Percentiles rank a stretch among this genome's conserved stretches.
Conservation (phyloP, 2,113 vertebrate genomes). For the Macroglossus sobrinus region DNA sequence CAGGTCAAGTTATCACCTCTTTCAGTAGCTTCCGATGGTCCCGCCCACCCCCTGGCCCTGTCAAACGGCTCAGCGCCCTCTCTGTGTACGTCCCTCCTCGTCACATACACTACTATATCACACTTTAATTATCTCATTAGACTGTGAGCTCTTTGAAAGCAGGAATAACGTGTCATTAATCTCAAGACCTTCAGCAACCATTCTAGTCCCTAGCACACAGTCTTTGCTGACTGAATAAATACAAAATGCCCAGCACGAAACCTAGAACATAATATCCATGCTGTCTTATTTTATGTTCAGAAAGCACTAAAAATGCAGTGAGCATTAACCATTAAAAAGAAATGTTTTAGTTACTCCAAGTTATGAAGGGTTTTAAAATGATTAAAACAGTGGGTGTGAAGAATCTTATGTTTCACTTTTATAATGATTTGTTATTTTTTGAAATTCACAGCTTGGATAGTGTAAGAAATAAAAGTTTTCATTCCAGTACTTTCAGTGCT, state of each 20-base stretch:
- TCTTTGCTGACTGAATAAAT: background rate
- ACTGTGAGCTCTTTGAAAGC: background rate
- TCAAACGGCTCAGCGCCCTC: background rate
- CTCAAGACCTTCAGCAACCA: background rate
- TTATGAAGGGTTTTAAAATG: conserved; percentile 58
- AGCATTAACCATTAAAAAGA: conserved; percentile 37
- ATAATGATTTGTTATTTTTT: conserved; percentile 69
- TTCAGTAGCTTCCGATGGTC: background rate
- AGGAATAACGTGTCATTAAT: background rate
- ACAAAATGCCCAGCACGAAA: background rate
- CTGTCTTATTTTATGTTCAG: background rate
- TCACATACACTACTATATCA: background rate
- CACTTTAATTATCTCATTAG: background rate
- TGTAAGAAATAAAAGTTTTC: conserved; percentile 55
- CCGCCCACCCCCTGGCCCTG: background rate
- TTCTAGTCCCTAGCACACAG: background rate
- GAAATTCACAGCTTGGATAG: conserved; percentile 57
- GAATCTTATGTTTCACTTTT: conserved; percentile 59
- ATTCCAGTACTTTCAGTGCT: conserved; percentile 33
- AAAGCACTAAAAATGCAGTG: conserved; percentile 29
- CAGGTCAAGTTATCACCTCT: background rate
- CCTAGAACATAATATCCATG: background rate
- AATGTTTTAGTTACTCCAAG: conserved; percentile 39
- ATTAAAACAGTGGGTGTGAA: conserved; percentile 61
- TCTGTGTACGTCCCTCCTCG: background rate